These are phyloP conservation scores for Aptenodytes forsteri DNA, from an alignment of 2,113 vertebrate genomes.

Conservation along the genomic window DNA sequence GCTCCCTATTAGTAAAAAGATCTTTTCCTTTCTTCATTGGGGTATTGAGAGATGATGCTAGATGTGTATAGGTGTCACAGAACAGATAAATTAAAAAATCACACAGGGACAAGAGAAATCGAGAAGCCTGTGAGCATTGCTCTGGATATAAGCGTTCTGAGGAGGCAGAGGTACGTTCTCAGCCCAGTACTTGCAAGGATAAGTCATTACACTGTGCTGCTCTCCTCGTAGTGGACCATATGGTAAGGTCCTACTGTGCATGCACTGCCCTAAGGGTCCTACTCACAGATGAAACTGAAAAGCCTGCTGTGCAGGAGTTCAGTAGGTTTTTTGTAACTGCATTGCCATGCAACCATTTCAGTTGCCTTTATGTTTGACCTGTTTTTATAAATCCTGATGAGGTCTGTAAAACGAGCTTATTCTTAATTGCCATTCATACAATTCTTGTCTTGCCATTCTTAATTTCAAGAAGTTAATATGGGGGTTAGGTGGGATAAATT, in stretches of 20 bases:
- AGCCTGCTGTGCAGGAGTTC: neutral
- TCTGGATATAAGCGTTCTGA: neutral
- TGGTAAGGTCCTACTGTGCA: neutral
- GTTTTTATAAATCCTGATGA: neutral
- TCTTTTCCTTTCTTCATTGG: neutral
- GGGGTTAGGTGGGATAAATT: neutral
- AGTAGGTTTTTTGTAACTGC: neutral
- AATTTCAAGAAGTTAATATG: neutral
- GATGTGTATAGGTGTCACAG: neutral
- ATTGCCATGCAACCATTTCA: neutral
- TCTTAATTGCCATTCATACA: neutral
- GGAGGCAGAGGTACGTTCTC: neutral
- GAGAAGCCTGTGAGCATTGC: neutral
- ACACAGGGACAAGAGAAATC: neutral
- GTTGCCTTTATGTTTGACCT: neutral
- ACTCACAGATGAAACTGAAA: neutral
- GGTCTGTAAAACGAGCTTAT: neutral
- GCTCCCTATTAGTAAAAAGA: neutral
- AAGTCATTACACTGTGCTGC: neutral
- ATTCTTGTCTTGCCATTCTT: neutral
- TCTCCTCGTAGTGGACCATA: neutral
- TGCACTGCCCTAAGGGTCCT: neutral
- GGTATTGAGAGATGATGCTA: neutral
- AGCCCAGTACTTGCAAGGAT: neutral
- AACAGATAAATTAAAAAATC: neutral